These are phyloP conservation scores for Sarcophaga subvicina DNA, from an alignment of 2,888 invertebrate genomes.

Conservation along the genomic window DNA sequence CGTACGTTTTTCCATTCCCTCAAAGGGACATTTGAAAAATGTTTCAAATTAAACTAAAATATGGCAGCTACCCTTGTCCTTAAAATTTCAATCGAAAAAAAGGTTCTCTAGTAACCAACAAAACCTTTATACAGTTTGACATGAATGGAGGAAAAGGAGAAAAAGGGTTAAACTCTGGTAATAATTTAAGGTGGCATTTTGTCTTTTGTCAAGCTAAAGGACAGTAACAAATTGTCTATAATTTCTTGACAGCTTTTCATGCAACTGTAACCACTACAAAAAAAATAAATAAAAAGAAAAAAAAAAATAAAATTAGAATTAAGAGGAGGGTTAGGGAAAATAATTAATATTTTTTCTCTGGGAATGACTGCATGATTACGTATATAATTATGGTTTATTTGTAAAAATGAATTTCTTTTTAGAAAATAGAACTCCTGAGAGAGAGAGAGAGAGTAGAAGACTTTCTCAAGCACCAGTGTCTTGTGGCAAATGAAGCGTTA, in stretches of 20 bases:
- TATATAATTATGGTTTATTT: neutral
- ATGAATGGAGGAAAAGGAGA: neutral
- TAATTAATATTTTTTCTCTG: neutral
- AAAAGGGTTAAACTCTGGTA: conserved; percentile 55
- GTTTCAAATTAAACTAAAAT: conserved; percentile 56
- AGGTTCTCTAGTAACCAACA: neutral
- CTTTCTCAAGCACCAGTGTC: too few relatives aligned
- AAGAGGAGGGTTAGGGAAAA: neutral
- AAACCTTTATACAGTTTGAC: neutral
- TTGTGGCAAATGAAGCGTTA: too few relatives aligned
- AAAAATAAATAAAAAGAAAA: neutral
- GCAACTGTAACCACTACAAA: conserved; percentile 34
- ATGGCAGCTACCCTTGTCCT: conserved; percentile 20
- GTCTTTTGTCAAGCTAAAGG: conserved; percentile 1
- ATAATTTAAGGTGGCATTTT: conserved; percentile 51
- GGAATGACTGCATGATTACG: too few relatives aligned
- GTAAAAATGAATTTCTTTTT: too few relatives aligned
- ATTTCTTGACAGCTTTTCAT: conserved; percentile 48
- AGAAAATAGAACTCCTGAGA: too few relatives aligned
- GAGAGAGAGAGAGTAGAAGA: too few relatives aligned
- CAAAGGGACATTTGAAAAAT: conserved; percentile 57
- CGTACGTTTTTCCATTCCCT: conserved; percentile 16
- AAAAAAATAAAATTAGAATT: neutral
- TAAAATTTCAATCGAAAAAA: too few relatives aligned
- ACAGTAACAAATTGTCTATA: conserved; percentile 31